A percentile compares a stretch with the other conserved stretches of the same genome.
Evolutionary conservation across 2,888 invertebrate species (phyloP).

Genomic region (Drosophila vallismaia): DNA sequence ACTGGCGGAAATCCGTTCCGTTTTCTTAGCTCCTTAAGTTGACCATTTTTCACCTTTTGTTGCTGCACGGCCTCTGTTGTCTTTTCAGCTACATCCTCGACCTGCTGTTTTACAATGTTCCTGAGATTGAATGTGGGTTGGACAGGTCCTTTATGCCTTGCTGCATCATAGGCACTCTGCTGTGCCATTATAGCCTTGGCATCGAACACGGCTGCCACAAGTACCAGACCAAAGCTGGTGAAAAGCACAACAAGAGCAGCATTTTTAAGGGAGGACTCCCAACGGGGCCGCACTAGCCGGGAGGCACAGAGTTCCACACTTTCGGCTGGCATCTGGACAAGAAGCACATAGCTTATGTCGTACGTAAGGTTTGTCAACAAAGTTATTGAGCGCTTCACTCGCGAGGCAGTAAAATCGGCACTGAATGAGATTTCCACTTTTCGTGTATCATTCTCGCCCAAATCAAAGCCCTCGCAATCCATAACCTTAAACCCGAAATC

Average conservation of each 20-base stretch:
- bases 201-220: constrained; percentile 89
- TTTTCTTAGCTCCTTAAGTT: constrained; percentile 60
- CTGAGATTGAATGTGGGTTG: constrained; percentile 87
- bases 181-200: constrained; percentile 88
- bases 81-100: constrained; percentile 47
- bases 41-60: constrained; percentile 38
- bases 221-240: constrained; percentile 87
- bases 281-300: constrained; percentile 89
- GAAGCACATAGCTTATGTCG: constrained; percentile 88
- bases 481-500: constrained; percentile 92
- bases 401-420: constrained; percentile 92
- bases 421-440: constrained; percentile 94
- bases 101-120: constrained; percentile 78
- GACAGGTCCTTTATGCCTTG: constrained; percentile 85
- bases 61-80: constrained; percentile 45
- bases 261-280: constrained; percentile 90
- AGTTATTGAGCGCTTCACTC: constrained; percentile 87
- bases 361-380: constrained; percentile 87
- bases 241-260: constrained; percentile 86
- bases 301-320: constrained; percentile 89
- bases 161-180: constrained; percentile 82
- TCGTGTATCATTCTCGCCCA: constrained; percentile 89
- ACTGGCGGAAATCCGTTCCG: constrained; percentile 30
- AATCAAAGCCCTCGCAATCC: constrained; percentile 89
- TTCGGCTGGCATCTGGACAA: constrained; percentile 87